These are phyloP conservation scores for Irena cyanogastra DNA, from an alignment of 2,113 vertebrate species.

Conservation along the genomic window DNA sequence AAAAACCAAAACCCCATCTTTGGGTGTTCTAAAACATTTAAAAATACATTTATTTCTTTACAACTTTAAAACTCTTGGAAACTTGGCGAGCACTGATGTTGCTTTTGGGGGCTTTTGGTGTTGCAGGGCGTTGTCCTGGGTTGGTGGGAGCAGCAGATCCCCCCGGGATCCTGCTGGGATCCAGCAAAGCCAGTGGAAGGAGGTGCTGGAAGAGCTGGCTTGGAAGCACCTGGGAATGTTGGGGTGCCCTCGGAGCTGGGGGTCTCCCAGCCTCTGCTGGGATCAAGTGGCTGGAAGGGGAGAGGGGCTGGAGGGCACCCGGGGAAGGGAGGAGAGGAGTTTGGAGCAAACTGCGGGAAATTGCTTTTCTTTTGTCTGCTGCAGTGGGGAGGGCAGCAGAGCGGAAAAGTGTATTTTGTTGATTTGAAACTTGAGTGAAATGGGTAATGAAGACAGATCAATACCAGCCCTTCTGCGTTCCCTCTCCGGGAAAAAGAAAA, in stretches of 20 bases:
- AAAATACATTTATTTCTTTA: background rate
- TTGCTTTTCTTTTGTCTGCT: conserved; percentile 53
- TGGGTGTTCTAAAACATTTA: background rate
- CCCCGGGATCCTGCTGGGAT: background rate
- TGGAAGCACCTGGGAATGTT: fast-evolving
- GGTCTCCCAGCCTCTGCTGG: background rate
- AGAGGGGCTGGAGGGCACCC: background rate
- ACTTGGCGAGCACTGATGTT: fast-evolving
- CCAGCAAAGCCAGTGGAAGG: fast-evolving
- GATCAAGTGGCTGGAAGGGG: background rate
- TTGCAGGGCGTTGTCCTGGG: background rate
- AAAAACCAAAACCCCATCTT: fast-evolving
- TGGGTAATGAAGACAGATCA: conserved; percentile 83
- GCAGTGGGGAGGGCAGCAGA: conserved; percentile 68
- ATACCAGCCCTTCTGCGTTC: conserved; percentile 61
- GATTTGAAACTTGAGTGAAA: conserved; percentile 87
- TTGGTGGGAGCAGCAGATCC: background rate
- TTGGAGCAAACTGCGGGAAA: conserved; percentile 51
- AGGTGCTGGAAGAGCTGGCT: background rate
- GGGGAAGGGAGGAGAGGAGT: conserved; percentile 34
- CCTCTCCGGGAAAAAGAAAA: background rate
- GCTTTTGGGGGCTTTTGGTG: background rate
- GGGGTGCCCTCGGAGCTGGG: fast-evolving
- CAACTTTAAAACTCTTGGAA: background rate
- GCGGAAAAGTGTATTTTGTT: conserved; percentile 85